Evolutionary conservation across 2,797 vertebrate species (phyloP).

Genomic region (Triplophysa yarkandensis): DNA sequence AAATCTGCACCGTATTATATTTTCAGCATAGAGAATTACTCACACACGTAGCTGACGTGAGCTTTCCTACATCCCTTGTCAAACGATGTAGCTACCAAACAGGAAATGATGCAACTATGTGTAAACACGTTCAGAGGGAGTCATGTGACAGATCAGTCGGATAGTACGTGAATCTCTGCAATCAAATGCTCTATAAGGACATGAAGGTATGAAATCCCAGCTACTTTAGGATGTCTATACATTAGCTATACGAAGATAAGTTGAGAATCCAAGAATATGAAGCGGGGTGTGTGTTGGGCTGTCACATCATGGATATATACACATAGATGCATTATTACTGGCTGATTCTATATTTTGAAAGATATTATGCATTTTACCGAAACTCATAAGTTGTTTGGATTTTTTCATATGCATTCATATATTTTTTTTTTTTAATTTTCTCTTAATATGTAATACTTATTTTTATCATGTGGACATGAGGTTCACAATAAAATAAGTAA

Average conservation of each 20-base stretch:
- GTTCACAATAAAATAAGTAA: too few species aligned
- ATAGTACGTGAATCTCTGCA: slow-evolving; percentile 37
- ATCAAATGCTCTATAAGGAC: not conserved
- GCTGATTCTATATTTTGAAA: too few species aligned
- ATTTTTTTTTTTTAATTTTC: too few species aligned
- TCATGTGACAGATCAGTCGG: slow-evolving; percentile 24
- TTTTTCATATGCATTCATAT: too few species aligned
- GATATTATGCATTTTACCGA: too few species aligned
- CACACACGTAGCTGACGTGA: not conserved
- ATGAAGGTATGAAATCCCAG: not conserved
- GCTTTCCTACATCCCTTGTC: slow-evolving; percentile 14
- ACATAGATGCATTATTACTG: too few species aligned
- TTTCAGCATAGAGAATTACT: slow-evolving; percentile 28
- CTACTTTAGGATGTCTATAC: not conserved
- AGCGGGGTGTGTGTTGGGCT: not conserved
- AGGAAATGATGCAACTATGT: slow-evolving; percentile 50
- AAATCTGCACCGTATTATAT: too few species aligned
- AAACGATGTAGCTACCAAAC: slow-evolving; percentile 25
- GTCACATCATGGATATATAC: not conserved
- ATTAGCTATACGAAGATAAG: not conserved
- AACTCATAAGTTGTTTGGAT: too few species aligned
- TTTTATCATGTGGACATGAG: too few species aligned
- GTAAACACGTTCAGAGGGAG: slow-evolving; percentile 39
- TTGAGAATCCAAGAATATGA: not conserved
- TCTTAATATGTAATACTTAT: too few species aligned